Evolutionary conservation across 2,113 vertebrate genomes (phyloP).

Genomic region (Lathamus discolor): DNA sequence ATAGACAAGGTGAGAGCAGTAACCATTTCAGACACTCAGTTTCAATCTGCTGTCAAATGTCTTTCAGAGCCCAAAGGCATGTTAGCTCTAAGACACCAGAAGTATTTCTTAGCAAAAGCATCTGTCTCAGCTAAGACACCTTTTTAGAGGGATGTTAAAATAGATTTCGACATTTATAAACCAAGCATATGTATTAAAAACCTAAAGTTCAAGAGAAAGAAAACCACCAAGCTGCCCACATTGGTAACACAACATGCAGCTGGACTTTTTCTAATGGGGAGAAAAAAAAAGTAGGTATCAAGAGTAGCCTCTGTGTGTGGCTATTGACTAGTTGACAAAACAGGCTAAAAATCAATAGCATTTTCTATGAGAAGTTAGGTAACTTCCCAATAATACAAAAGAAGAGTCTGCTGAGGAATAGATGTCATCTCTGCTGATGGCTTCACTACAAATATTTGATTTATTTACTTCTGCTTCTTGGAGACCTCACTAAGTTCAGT

Average conservation of each 20-base stretch:
- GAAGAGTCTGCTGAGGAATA: constrained; percentile 41
- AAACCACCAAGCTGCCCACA: not conserved
- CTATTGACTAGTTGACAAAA: constrained; percentile 77
- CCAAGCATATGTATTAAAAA: not conserved
- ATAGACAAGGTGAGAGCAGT: constrained; percentile 20
- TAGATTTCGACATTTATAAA: not conserved
- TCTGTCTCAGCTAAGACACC: not conserved
- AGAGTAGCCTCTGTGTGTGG: not conserved
- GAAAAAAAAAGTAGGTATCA: not conserved
- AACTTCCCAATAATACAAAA: constrained; percentile 63
- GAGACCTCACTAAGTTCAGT: constrained; percentile 10
- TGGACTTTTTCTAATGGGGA: not conserved
- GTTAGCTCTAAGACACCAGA: not conserved
- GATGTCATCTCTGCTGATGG: constrained; percentile 48
- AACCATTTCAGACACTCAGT: not conserved
- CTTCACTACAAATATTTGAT: constrained; percentile 48
- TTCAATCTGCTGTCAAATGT: constrained; percentile 9
- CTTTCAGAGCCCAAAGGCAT: constrained; percentile 35
- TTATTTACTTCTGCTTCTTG: constrained; percentile 60
- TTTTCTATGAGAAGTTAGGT: constrained; percentile 74
- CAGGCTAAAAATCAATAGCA: constrained; percentile 73
- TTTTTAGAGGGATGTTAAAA: not conserved
- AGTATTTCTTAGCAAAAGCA: not conserved
- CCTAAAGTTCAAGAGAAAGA: not conserved
- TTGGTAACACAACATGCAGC: not conserved